A percentile compares a stretch with the other conserved stretches of the same genome.
Evolutionary conservation across 2,888 invertebrate species (phyloP).

Genomic region (Sylvicola cinctus): DNA sequence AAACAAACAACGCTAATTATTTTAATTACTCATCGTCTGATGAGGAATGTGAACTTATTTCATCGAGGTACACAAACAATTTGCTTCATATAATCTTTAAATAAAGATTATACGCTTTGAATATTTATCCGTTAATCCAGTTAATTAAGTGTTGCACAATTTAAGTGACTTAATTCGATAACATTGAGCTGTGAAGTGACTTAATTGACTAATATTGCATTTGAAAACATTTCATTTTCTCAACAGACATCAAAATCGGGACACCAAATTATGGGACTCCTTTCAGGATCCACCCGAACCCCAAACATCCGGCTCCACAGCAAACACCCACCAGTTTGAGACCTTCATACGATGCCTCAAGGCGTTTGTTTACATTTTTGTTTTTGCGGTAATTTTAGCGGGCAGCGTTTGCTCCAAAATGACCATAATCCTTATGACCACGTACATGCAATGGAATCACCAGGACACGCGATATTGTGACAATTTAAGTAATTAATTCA

Average conservation of each 20-base stretch:
- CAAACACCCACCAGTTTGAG: slow-evolving; percentile 37
- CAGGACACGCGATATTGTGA: slow-evolving; percentile 36
- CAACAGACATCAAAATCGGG: slow-evolving; percentile 9
- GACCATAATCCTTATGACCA: slow-evolving; percentile 49
- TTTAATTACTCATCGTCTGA: too few relatives aligned
- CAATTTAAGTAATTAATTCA: slow-evolving; percentile 15
- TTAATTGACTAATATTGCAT: too few relatives aligned
- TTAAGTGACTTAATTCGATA: too few relatives aligned
- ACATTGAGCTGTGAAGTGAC: too few relatives aligned
- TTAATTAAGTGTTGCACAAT: too few relatives aligned
- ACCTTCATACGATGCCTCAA: slow-evolving; percentile 40
- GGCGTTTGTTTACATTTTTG: slow-evolving; percentile 41
- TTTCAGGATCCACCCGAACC: slow-evolving; percentile 53
- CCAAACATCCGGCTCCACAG: slow-evolving; percentile 45
- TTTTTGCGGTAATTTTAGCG: slow-evolving; percentile 42
- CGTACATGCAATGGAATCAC: slow-evolving; percentile 36
- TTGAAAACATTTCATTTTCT: too few relatives aligned
- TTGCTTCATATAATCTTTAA: too few relatives aligned
- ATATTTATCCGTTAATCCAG: too few relatives aligned
- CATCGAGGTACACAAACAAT: too few relatives aligned
- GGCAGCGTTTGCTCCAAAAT: slow-evolving; percentile 54
- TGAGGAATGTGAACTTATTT: too few relatives aligned
- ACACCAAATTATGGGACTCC: slow-evolving; percentile 53
- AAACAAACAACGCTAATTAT: too few relatives aligned
- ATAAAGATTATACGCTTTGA: too few relatives aligned